These are phyloP conservation scores for Oryctes rhinoceros DNA, from an alignment of 1,140 invertebrate genomes.

Conservation along the genomic window DNA sequence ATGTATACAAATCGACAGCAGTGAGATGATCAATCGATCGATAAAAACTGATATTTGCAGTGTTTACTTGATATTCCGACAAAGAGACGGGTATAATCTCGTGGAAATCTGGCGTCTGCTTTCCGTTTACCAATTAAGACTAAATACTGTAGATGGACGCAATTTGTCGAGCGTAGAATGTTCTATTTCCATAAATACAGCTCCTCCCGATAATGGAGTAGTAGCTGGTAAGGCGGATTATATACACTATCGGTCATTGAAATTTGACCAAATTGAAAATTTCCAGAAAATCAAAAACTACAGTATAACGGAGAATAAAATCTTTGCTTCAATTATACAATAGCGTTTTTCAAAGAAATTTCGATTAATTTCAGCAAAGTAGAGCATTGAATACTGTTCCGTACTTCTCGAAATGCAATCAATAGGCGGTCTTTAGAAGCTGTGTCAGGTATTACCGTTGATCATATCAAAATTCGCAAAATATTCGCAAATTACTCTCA, in stretches of 20 bases:
- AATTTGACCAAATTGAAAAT: no score
- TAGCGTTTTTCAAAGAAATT: no score
- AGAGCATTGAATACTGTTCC: no score
- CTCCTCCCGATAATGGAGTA: background rate
- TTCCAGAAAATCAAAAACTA: no score
- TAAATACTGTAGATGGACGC: background rate
- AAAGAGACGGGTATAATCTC: background rate
- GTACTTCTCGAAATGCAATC: no score
- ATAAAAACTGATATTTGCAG: background rate
- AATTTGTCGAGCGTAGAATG: background rate
- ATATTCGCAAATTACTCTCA: no score
- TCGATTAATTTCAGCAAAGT: no score
- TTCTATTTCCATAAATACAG: background rate
- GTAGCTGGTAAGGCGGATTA: conserved; percentile 1
- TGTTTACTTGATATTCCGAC: background rate
- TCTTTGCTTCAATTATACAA: no score
- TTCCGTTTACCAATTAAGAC: background rate
- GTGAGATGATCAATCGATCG: background rate
- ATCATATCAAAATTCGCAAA: no score
- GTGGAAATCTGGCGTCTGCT: background rate
- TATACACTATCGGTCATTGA: background rate
- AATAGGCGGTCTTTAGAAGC: no score
- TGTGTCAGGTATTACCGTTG: no score
- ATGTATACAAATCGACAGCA: background rate
- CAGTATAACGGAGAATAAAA: no score